Evolutionary conservation across 1,140 invertebrate genomes (phyloP), one percentile per base, ranked within the genome.

Genomic region (Drosophila sproati): DNA sequence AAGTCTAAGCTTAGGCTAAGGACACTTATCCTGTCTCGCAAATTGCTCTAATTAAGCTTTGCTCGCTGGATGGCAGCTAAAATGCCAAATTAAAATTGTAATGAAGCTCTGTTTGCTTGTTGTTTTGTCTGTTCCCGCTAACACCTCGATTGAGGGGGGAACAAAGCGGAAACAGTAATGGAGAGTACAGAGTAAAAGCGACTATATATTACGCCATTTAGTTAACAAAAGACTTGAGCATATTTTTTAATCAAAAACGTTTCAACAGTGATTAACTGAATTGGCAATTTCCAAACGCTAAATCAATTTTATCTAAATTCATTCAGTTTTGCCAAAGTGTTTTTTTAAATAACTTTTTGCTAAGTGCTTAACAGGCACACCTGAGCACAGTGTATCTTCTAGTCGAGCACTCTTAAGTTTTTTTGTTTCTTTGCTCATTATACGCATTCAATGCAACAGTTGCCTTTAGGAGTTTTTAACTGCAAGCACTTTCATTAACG

Each of bases 31-130:
- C 69, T 77, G 55, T 32, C 73, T 68, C 43, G 77, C 80, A 83
- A 87, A 88, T 88, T 88, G 83, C 73, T 74, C 83, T 88, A 88
- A 88, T 88, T 88, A 87, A 88, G 83, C 73, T 20, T 63, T 77
- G 76, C 47, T 67, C 67, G 62, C 48, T 39, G 45, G 77, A 72
- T 45, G 66, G 59, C 79, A 78, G 82, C 71, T 86, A 77, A 79
- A 86, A 82, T 82, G 66, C 77, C 66, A 88, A 88, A 83, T 87
- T 88, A 77, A 88, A 83, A 88, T 83, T 80, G 80, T 80, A 83
- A 88, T 88, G 77, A 87, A 88, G 77, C 55, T 59, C 57, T 51
- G 34, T 55, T 56, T 10, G 45, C 50, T 35, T 67, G 28, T 35
- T 48, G 54, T 59, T 59, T 59, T 62, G 8, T 50, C 47, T 62